Base-by-base conservation (phyloP, 2,797 vertebrate genomes). In the Eospalax fontanierii region DNA sequence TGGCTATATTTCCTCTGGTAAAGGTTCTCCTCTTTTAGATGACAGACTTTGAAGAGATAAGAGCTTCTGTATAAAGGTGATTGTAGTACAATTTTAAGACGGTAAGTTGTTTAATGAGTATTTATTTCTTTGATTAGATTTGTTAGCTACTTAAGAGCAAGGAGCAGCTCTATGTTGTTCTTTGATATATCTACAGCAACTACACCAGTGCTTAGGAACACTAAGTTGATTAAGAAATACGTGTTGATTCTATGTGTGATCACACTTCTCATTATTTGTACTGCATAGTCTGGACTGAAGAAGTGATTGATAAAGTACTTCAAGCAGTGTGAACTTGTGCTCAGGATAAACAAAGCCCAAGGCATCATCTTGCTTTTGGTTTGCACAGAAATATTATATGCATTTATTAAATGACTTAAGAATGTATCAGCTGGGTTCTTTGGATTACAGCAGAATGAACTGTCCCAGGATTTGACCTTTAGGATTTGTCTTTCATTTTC, bases 151-250 rank as follows among this genome's bases (percentile, higher is more conserved):
- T 91, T 81, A 43, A 76, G 59, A 89, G 76, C 33, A 65, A 91
- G 80, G 38, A 75, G 0, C 7, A 78, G 73, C 19, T 89, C 12
- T 81, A 22, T 57, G 91, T 85, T 85, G 50, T 38, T 85, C 43
- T 93, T 63, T 79, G 54, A 30, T 93, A 11, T 74, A 81, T 78
- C 70, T 89, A 38, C 7, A 93, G 43, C 71, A 87, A 35, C 30
- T 68, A 33, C 11, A 5, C 26, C 14, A 71, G 73, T n/a, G 7
- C 28, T 95, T 94, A 57, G 38, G 65, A 90, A 57, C 21, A 59
- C 14, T 65, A 80, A 94, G 28, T 19, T 83, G 66, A 46, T 57
- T 89, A 81, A 65, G 61, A 89, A 79, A 79, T 84, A 68, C 87
- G 86, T 87, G 11, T 65, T 93, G 38, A 65, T 83, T 19, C 19